Base-by-base conservation (phyloP, 2,797 vertebrate genomes). In the Anniella stebbinsi region DNA sequence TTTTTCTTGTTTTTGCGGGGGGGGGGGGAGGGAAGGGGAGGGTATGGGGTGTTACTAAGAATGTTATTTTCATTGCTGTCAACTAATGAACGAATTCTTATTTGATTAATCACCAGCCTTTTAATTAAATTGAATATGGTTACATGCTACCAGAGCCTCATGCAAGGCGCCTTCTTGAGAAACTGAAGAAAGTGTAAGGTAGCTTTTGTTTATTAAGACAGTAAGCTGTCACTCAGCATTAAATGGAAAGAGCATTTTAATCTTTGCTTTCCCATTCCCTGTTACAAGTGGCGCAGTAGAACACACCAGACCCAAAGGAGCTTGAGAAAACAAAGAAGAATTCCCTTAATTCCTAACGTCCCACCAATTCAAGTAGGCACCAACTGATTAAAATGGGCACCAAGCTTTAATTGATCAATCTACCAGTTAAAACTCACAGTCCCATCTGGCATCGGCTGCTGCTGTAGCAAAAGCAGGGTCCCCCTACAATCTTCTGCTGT, bases 121-220 rank as follows among this genome's bases (percentile, higher is more conserved):
- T 89, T 75, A 51, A 89, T 84, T 89, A 77, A 51, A 75, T 51
- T 54, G 57, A 63, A 72, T 82, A 81, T 81, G 36, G 57, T 75
- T n/a, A 41, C 72, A 67, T 66, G 21, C 60, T 38, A 60, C 15
- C 41, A 67, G 36, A 51, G 17, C 25, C 66, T 67, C 36, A 38
- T 8, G 38, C 73, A 2, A 54, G 69, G 12, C 2, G 38, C 30
- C 38, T 28, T 60, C 67, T 57, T 45, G 51, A 51, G 25, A 8
- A 54, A 11, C 63, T 17, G 45, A 54, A 80, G 23, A 38, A 25
- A 70, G 45, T 48, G 1, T n/a, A 48, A 80, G 18, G 38, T 23
- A 21, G 9, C 41, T 81, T 70, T 84, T 33, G 66, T 12, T n/a
- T n/a, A 69, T 54, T 72, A 36, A 73, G n/a, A 73, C 21, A 8